phyloP scores from a whole-genome alignment of 2,113 vertebrate species.

The Albula goreensis region DNA sequence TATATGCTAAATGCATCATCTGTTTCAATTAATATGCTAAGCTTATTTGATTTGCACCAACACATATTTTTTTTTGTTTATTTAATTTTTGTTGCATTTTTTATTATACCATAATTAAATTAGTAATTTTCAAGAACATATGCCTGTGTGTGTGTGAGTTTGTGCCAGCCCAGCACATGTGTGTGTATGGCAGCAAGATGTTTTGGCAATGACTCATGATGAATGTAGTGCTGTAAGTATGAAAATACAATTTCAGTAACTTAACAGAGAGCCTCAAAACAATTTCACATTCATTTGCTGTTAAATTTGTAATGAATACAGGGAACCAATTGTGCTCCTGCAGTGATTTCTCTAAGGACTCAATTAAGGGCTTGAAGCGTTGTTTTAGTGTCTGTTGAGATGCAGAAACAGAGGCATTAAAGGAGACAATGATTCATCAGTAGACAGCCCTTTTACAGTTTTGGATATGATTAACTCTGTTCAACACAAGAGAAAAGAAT shows the following conservation, averaged over 20 bases:
- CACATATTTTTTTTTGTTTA: not conserved
- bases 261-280: slow-evolving; percentile 15
- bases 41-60: not conserved
- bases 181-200: not conserved
- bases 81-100: not conserved
- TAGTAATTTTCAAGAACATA: not conserved
- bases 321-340: slow-evolving; percentile 57
- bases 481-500: not conserved
- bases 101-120: not conserved
- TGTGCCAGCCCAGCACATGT: not conserved
- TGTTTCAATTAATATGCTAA: not conserved
- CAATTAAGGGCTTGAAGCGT: slow-evolving; percentile 62
- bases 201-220: not conserved
- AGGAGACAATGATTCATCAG: slow-evolving; percentile 41
- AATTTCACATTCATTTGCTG: slow-evolving; percentile 61
- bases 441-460: slow-evolving; percentile 27
- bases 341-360: slow-evolving; percentile 68
- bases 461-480: not conserved
- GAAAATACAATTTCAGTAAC: not conserved
- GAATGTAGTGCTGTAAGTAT: not conserved
- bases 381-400: slow-evolving; percentile 39
- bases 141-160: not conserved
- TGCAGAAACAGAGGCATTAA: slow-evolving; percentile 42
- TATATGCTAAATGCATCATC: not conserved
- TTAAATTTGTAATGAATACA: slow-evolving; percentile 67